phyloP scores from a whole-genome alignment of 2,797 vertebrate genomes.

The Falco peregrinus region DNA sequence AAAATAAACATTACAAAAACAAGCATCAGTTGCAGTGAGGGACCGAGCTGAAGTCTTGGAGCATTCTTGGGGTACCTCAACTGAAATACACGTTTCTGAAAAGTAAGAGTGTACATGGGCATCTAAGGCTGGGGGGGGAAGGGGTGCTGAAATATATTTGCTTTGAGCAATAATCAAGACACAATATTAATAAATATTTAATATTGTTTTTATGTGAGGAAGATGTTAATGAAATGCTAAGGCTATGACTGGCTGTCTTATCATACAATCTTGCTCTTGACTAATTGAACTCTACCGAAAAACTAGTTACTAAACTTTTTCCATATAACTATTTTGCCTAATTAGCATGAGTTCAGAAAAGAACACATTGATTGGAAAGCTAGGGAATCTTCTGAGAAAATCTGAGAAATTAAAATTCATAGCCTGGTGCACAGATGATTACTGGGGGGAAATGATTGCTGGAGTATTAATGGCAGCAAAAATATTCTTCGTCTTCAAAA shows the following conservation, averaged over 20 bases:
- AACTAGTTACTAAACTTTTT: not conserved
- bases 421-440: not conserved
- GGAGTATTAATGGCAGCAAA: not conserved
- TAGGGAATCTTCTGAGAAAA: not conserved
- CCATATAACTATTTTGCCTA: not conserved
- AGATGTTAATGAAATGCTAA: not conserved
- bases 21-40: not conserved
- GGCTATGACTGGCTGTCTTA: not conserved
- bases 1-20: not conserved
- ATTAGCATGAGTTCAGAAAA: not conserved
- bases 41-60: not conserved
- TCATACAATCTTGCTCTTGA: not conserved
- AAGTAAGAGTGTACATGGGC: not conserved
- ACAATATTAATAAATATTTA: not conserved
- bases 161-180: not conserved
- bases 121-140: not conserved
- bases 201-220: not conserved
- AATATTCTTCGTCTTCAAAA: not conserved
- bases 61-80: not conserved
- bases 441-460: not conserved
- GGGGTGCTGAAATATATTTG: not conserved
- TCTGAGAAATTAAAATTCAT: conserved; percentile 40
- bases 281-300: not conserved
- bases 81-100: not conserved
- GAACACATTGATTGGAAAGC: not conserved